A percentile compares a stretch with the other conserved stretches of the same genome.
phyloP scores from a whole-genome alignment of 2,113 vertebrate species.

The Tor tambroides region DNA sequence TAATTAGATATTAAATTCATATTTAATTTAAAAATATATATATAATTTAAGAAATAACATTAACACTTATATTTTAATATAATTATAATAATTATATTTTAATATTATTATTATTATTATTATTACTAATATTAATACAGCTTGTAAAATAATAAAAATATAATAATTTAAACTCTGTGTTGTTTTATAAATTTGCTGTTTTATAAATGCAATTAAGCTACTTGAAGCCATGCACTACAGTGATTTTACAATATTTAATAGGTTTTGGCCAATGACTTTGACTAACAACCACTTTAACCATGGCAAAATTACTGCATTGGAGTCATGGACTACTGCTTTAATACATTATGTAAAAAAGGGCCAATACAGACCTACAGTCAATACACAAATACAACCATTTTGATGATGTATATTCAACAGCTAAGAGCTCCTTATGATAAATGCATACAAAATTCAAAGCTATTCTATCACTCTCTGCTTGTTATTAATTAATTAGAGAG shows the following conservation, averaged over 20 bases:
- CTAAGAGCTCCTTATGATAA: neutral
- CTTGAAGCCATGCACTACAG: neutral
- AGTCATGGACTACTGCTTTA: neutral
- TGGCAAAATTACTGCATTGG: neutral
- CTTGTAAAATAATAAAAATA: too few species aligned
- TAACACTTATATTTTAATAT: too few species aligned
- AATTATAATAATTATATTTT: too few species aligned
- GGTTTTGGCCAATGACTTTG: neutral
- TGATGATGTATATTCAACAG: neutral
- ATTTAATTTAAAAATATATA: too few species aligned
- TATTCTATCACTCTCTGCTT: too few species aligned
- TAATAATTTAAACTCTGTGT: too few species aligned
- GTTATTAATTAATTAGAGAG: neutral
- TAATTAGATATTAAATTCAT: too few species aligned
- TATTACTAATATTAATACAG: too few species aligned
- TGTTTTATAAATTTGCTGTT: too few species aligned
- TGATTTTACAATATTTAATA: neutral
- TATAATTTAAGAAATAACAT: too few species aligned
- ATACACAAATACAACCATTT: neutral
- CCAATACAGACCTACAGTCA: neutral
- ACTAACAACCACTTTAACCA: neutral
- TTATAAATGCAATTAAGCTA: neutral
- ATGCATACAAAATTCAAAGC: neutral
- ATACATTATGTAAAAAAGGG: neutral
- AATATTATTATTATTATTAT: too few species aligned